Evolutionary conservation across 1,140 invertebrate genomes (phyloP).

Genomic region (Conus ventricosus): DNA sequence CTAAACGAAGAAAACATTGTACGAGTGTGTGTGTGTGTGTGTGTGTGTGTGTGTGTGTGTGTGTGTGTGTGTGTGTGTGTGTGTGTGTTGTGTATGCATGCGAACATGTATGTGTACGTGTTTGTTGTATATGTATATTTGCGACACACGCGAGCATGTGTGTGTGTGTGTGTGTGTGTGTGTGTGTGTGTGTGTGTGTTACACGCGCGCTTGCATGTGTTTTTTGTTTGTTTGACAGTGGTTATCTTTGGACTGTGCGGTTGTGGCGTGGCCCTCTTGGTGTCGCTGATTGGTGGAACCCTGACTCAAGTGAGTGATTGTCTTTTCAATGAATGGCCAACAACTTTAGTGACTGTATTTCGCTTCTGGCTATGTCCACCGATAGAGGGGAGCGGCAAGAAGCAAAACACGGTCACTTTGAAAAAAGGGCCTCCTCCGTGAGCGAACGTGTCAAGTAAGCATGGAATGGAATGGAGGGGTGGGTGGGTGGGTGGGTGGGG

Average conservation of each 20-base stretch:
- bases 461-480: no score
- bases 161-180: neutral
- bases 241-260: conserved; percentile 82
- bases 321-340: neutral
- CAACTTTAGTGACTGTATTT: neutral
- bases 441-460: no score
- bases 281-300: conserved; percentile 82
- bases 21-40: neutral
- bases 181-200: neutral
- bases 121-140: no score
- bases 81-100: no score
- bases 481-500: no score
- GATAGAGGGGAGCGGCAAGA: neutral
- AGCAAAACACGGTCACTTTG: neutral
- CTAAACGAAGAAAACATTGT: no score
- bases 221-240: conserved; percentile 71
- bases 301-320: conserved; percentile 77
- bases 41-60: no score
- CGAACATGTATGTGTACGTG: no score
- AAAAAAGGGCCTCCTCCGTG: neutral
- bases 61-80: neutral
- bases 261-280: conserved; percentile 84
- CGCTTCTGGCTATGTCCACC: neutral
- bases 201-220: no score
- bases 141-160: no score